phyloP scores from a whole-genome alignment of 1,140 invertebrate species.

The Zaprionus ghesquierei region DNA sequence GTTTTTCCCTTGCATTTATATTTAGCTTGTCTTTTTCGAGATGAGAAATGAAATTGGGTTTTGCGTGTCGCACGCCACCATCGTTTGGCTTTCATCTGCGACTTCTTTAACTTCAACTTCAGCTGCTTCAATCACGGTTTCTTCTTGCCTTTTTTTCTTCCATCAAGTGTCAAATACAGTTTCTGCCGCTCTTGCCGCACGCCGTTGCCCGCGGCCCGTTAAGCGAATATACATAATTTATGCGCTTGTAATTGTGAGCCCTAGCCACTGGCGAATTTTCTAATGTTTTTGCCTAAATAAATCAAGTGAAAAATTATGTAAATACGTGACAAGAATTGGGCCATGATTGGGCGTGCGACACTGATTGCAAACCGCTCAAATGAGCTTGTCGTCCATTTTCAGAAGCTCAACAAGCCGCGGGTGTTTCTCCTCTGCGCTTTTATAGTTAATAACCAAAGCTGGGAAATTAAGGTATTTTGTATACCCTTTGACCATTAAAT shows the following conservation, averaged over 20 bases:
- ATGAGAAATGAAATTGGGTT: conserved; percentile 58
- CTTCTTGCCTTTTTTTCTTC: background rate
- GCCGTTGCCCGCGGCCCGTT: conserved; percentile 4
- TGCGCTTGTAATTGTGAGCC: conserved; percentile 47
- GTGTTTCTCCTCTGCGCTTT: background rate
- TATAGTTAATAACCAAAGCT: background rate
- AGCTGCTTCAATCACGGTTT: background rate
- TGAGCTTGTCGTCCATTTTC: background rate
- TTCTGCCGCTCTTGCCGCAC: conserved; percentile 19
- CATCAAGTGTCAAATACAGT: conserved; percentile 67
- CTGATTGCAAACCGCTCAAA: background rate
- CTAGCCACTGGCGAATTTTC: conserved; percentile 39
- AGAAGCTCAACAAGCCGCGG: background rate
- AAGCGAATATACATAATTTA: conserved; percentile 63
- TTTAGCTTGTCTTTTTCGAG: conserved; percentile 42
- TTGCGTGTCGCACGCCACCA: conserved; percentile 66
- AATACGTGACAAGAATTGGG: conserved; percentile 46
- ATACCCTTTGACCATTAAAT: no score
- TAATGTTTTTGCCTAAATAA: conserved; percentile 58
- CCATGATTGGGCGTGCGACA: conserved; percentile 20
- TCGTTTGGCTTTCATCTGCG: background rate
- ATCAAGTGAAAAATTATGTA: conserved; percentile 72
- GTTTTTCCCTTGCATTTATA: conserved; percentile 45
- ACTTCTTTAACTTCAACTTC: background rate
- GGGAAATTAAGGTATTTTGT: background rate